These are phyloP conservation scores for Megalops atlanticus DNA, from an alignment of 2,113 vertebrate species.

Conservation along the genomic window DNA sequence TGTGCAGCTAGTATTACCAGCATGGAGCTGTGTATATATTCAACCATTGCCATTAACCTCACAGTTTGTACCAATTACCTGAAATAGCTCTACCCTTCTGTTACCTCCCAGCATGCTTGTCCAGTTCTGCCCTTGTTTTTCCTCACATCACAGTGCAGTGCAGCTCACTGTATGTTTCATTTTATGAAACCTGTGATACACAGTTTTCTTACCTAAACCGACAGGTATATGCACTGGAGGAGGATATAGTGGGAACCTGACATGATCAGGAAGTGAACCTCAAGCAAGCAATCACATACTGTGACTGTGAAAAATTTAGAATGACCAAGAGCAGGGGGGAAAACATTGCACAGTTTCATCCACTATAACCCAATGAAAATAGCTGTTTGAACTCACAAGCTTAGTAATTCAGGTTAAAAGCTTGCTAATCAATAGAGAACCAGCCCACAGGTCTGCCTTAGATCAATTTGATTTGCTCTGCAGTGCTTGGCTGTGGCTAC, in stretches of 20 bases:
- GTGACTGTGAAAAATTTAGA: background rate
- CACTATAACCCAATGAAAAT: background rate
- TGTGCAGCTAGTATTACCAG: background rate
- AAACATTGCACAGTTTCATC: background rate
- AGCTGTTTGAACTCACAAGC: background rate
- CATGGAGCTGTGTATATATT: background rate
- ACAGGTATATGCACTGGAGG: background rate
- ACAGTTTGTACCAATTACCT: slow-evolving; percentile 1
- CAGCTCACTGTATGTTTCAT: background rate
- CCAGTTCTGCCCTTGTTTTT: background rate
- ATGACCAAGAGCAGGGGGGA: background rate
- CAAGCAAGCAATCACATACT: background rate
- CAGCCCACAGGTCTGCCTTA: background rate
- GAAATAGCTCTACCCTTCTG: slow-evolving; percentile 3
- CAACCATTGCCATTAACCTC: background rate
- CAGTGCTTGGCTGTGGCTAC: background rate
- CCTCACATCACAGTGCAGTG: no score
- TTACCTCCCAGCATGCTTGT: background rate
- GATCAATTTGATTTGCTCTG: background rate
- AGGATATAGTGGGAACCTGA: background rate
- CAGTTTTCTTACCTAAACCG: background rate
- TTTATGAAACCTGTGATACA: background rate
- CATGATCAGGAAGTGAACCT: background rate
- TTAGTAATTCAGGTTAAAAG: background rate
- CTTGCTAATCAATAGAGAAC: background rate